phyloP scores from a whole-genome alignment of 2,888 invertebrate genomes.

The Helicoverpa assulta region DNA sequence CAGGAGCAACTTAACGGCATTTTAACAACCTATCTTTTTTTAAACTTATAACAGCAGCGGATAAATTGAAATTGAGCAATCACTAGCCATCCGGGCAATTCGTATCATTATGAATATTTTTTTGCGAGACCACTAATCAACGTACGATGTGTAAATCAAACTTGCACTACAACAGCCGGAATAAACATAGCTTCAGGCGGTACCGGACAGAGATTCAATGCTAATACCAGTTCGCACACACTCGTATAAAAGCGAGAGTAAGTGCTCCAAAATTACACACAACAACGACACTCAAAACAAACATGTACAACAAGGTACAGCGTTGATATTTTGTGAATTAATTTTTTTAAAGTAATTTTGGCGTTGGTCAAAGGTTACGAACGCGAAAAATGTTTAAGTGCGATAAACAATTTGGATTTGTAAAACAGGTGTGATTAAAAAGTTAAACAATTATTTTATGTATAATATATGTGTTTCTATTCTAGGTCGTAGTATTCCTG shows the following conservation, averaged over 20 bases:
- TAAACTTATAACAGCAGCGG: neutral
- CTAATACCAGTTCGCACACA: slow-evolving; percentile 78
- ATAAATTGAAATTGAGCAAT: neutral
- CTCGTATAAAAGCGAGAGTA: slow-evolving; percentile 79
- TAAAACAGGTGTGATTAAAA: no score
- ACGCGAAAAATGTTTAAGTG: no score
- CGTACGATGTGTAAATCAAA: slow-evolving; percentile 26
- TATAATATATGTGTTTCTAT: neutral
- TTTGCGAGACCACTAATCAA: slow-evolving; percentile 19
- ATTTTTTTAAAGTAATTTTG: neutral
- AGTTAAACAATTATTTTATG: no score
- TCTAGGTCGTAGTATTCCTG: slow-evolving; percentile 88
- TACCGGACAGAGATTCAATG: slow-evolving; percentile 65
- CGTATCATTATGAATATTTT: slow-evolving; percentile 5
- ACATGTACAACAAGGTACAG: slow-evolving; percentile 87
- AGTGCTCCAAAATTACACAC: slow-evolving; percentile 75
- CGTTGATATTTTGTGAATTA: neutral
- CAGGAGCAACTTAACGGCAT: no score
- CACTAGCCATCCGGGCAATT: neutral
- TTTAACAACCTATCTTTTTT: neutral
- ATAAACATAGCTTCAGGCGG: slow-evolving; percentile 26
- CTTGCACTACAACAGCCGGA: slow-evolving; percentile 40
- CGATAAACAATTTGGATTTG: no score
- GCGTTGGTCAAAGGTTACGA: no score
- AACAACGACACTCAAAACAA: slow-evolving; percentile 79